A percentile compares a stretch with the other conserved stretches of the same genome.
Evolutionary conservation across 2,113 vertebrate species (phyloP).

Genomic region (Eulacestoma nigropectus): DNA sequence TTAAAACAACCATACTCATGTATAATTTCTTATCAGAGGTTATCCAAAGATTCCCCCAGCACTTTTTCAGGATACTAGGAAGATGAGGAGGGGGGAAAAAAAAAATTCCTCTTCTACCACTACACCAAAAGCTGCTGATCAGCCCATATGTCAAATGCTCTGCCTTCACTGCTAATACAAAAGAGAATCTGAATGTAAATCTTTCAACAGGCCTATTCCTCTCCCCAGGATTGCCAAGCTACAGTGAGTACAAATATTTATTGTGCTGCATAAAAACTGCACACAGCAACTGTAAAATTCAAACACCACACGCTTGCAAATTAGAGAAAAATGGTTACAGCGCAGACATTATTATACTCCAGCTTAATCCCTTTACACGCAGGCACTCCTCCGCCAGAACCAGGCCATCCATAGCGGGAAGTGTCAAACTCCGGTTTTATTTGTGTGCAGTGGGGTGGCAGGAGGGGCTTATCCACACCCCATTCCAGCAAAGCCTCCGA

Average conservation of each 20-base stretch:
- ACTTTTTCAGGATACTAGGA: background rate
- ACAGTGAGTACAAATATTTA: background rate
- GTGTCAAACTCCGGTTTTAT: accelerated
- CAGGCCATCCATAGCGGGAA: accelerated
- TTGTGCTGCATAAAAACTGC: background rate
- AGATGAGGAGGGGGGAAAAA: background rate
- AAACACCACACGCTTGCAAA: background rate
- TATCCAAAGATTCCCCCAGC: background rate
- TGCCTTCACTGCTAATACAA: background rate
- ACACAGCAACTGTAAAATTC: background rate
- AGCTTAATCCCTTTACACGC: background rate
- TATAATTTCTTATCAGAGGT: background rate
- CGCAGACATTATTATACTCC: accelerated
- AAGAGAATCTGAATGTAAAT: background rate
- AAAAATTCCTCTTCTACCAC: background rate
- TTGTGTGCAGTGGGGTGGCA: accelerated
- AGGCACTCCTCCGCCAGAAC: background rate
- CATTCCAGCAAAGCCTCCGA: background rate
- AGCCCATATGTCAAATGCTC: background rate
- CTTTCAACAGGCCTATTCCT: background rate
- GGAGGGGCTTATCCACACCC: accelerated
- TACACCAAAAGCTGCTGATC: background rate
- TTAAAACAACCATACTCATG: background rate
- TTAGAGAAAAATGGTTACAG: background rate
- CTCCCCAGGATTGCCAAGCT: background rate